These are phyloP conservation scores for Trematocara stigmaticum DNA, from an alignment of 2,113 vertebrate species.

Conservation along the genomic window DNA sequence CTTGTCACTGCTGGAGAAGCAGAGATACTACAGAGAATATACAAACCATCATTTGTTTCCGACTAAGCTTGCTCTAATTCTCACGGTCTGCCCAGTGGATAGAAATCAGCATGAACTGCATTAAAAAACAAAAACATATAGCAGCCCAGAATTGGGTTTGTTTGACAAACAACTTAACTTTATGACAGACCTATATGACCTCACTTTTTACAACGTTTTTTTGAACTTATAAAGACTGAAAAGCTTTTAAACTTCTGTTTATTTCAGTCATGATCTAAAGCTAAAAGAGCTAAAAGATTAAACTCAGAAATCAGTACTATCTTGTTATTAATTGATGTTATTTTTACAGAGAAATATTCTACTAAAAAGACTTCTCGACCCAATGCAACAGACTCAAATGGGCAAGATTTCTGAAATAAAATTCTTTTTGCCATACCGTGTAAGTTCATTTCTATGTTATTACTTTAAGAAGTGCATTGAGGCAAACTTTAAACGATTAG, in stretches of 20 bases:
- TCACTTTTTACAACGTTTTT: accelerated
- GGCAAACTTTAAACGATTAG: not conserved
- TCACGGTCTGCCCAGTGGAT: not conserved
- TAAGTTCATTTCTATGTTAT: not conserved
- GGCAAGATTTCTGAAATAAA: not conserved
- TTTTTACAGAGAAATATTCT: not conserved
- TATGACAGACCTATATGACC: not conserved
- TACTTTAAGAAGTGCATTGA: not conserved
- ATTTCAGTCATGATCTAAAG: not conserved
- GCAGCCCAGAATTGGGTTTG: not conserved
- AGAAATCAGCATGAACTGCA: not conserved
- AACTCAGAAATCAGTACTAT: not conserved
- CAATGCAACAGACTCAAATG: not conserved
- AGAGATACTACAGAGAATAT: not conserved
- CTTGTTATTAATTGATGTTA: not conserved
- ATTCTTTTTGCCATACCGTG: accelerated
- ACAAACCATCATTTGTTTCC: not conserved
- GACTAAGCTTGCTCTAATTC: not conserved
- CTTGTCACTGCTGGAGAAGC: not conserved
- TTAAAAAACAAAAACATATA: not conserved
- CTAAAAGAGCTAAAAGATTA: not conserved
- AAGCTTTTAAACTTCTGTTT: not conserved
- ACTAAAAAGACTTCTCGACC: not conserved
- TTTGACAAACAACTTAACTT: not conserved
- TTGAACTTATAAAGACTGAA: not conserved